Conservation (phyloP, 64 coral and sea anemone genomes). For the Pocillopora verrucosa region DNA sequence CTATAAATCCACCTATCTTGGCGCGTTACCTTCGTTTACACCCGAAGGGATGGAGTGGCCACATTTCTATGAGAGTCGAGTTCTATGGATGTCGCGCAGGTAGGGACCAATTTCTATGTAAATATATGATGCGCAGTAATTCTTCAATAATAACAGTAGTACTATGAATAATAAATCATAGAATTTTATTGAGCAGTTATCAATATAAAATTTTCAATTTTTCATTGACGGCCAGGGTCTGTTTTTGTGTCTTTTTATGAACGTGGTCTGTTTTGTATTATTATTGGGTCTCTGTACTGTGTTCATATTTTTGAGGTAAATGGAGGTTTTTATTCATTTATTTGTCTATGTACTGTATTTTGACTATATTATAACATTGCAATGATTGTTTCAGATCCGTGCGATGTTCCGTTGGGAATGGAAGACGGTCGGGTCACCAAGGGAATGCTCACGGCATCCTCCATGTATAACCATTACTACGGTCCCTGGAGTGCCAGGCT, state of each 20-base stretch:
- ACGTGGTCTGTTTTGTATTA: no score
- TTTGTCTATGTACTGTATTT: no score
- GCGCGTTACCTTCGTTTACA: conserved; percentile 54
- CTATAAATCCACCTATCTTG: conserved; percentile 47
- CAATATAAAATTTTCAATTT: no score
- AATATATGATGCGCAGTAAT: not conserved
- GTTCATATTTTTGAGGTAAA: no score
- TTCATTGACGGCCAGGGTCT: no score
- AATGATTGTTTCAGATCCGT: conserved; percentile 49
- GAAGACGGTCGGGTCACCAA: conserved; percentile 64
- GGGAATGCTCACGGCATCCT: conserved; percentile 68
- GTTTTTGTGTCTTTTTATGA: not conserved
- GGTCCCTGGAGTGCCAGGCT: conserved; percentile 77
- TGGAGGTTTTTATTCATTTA: no score
- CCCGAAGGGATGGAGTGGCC: conserved; percentile 40
- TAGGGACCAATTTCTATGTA: not conserved
- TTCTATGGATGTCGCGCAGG: conserved; percentile 63
- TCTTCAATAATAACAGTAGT: not conserved
- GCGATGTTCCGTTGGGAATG: conserved; percentile 78
- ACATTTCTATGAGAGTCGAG: conserved; percentile 63
- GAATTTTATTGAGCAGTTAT: no score
- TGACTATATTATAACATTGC: not conserved
- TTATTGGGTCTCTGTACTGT: no score
- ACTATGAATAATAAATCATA: no score
- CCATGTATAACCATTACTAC: conserved; percentile 71